phyloP scores from a whole-genome alignment of 1,140 invertebrate species.

The Hetaerina americana region DNA sequence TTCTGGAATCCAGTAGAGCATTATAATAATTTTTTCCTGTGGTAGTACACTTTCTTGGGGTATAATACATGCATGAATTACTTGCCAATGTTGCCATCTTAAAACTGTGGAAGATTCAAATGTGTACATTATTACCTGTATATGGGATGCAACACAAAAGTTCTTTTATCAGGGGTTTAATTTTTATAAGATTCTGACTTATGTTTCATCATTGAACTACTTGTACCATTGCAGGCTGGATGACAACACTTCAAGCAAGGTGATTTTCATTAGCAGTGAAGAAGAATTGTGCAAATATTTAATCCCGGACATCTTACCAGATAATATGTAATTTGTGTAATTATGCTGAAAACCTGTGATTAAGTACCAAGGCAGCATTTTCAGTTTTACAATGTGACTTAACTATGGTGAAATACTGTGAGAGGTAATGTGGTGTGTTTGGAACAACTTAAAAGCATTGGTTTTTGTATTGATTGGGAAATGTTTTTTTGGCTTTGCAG shows the following conservation, averaged over 20 bases:
- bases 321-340: constrained; percentile 38
- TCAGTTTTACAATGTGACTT: neutral
- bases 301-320: constrained; percentile 60
- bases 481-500: neutral
- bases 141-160: too few species aligned
- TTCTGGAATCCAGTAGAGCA: too few species aligned
- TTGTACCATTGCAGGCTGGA: constrained; percentile 42
- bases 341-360: neutral
- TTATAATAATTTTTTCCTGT: too few species aligned
- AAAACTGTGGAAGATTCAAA: too few species aligned
- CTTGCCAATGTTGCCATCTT: too few species aligned
- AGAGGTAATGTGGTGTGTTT: neutral
- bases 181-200: too few species aligned
- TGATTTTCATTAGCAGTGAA: constrained; percentile 51
- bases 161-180: too few species aligned
- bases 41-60: too few species aligned
- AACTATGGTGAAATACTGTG: neutral
- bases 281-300: constrained; percentile 54
- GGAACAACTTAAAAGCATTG: neutral
- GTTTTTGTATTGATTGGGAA: neutral
- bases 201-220: too few species aligned
- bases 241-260: constrained; percentile 60
- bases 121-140: too few species aligned
- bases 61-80: too few species aligned
- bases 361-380: neutral